phyloP scores from a whole-genome alignment of 2,113 vertebrate genomes.

The Perca schrenkii region DNA sequence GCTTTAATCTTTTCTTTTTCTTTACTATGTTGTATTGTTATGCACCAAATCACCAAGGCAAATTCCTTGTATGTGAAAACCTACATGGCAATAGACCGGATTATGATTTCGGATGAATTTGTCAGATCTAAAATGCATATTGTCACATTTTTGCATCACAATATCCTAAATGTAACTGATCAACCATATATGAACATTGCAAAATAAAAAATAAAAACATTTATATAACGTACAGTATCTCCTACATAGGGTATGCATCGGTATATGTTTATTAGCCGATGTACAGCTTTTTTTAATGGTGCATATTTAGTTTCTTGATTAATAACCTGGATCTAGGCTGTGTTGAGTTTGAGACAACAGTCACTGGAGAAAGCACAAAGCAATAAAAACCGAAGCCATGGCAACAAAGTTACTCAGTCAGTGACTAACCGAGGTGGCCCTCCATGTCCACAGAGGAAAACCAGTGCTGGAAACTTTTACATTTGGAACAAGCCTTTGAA shows the following conservation, averaged over 20 bases:
- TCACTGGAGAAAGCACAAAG: neutral
- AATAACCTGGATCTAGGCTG: too few relatives aligned
- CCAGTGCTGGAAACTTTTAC: conserved; percentile 64
- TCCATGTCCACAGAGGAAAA: conserved; percentile 20
- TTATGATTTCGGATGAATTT: neutral
- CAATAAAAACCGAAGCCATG: conserved; percentile 27
- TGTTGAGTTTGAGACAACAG: too few relatives aligned
- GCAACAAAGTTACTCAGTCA: conserved; percentile 24
- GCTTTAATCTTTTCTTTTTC: neutral
- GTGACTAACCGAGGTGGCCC: conserved; percentile 38
- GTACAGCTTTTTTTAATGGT: too few relatives aligned
- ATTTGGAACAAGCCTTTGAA: conserved; percentile 59
- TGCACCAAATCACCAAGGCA: neutral
- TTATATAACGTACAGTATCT: too few relatives aligned
- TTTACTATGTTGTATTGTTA: neutral
- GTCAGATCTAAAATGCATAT: neutral
- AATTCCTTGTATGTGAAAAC: neutral
- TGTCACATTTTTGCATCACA: neutral
- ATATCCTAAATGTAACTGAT: neutral
- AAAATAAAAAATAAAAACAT: too few relatives aligned
- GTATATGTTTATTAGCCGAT: too few relatives aligned
- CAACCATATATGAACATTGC: too few relatives aligned
- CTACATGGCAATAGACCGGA: neutral
- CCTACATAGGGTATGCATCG: too few relatives aligned
- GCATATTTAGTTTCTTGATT: too few relatives aligned